phyloP scores from a whole-genome alignment of 2,888 invertebrate genomes.

The Cataglyphis albicans region DNA sequence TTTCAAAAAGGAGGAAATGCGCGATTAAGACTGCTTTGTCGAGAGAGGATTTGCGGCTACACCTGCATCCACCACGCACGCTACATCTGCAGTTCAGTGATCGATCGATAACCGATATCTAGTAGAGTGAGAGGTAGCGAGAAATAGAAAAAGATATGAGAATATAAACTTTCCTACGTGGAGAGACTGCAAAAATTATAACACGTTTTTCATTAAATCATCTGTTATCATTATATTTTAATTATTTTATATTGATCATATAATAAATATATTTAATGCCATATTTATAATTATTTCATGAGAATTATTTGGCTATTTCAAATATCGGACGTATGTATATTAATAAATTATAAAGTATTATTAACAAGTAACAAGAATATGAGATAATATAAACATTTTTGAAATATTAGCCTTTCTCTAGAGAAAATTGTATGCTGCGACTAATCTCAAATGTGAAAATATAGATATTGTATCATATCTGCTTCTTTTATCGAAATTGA shows the following conservation, averaged over 20 bases:
- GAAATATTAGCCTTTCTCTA: conserved; percentile 6
- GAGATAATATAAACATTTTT: neutral
- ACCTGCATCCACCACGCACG: conserved; percentile 23
- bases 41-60: neutral
- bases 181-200: neutral
- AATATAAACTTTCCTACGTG: conserved; percentile 2
- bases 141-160: neutral
- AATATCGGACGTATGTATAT: neutral
- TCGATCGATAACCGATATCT: conserved; percentile 34
- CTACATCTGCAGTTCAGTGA: conserved; percentile 17
- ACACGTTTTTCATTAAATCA: conserved; percentile 1
- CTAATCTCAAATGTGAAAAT: conserved; percentile 14
- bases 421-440: neutral
- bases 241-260: neutral
- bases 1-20: conserved; percentile 6
- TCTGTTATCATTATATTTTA: neutral
- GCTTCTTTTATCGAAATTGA: neutral
- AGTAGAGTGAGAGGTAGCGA: neutral
- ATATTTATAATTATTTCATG: neutral
- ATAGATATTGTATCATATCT: neutral
- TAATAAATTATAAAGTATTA: conserved; percentile 10
- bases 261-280: neutral
- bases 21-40: conserved; percentile 10
- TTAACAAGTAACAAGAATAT: neutral
- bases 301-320: neutral